Conservation (phyloP, 92 coral and sea anemone species). For the Phymanthus crucifer region DNA sequence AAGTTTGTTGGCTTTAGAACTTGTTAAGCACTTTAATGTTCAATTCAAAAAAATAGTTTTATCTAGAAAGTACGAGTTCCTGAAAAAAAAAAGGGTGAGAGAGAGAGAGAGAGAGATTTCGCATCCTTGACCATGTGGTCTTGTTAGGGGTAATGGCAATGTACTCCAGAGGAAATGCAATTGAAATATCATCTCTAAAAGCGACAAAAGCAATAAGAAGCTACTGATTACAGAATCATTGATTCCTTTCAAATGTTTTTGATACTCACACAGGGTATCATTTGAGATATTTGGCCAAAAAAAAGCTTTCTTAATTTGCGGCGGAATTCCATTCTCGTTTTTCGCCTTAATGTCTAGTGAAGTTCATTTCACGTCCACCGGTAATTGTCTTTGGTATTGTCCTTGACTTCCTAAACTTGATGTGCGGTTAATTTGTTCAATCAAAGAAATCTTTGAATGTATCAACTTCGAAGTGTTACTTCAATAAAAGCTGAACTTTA, state of each 20-base stretch:
- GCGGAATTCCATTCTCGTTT: conserved; percentile 24
- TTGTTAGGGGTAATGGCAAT: neutral
- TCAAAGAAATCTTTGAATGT: neutral
- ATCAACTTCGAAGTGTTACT: neutral
- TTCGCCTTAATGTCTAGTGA: conserved; percentile 15
- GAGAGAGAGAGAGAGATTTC: neutral
- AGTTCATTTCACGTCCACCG: conserved; percentile 10
- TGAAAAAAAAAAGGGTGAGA: neutral
- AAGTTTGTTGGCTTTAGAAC: too few relatives aligned
- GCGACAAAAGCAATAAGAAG: neutral
- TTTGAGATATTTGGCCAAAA: neutral
- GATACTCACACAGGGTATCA: neutral
- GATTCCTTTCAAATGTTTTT: neutral
- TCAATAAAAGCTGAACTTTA: conserved; percentile 10
- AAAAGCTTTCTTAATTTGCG: conserved; percentile 1
- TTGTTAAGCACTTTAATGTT: too few relatives aligned
- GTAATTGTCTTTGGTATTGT: conserved; percentile 9
- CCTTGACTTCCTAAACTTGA: neutral
- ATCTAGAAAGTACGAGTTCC: too few relatives aligned
- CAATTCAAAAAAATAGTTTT: too few relatives aligned
- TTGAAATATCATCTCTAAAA: conserved; percentile 6
- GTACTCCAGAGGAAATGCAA: conserved; percentile 21
- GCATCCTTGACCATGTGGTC: neutral
- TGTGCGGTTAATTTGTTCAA: conserved; percentile 5
- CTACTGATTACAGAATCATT: neutral